phyloP scores from a whole-genome alignment of 2,113 vertebrate genomes.

The Marmota flaviventris region DNA sequence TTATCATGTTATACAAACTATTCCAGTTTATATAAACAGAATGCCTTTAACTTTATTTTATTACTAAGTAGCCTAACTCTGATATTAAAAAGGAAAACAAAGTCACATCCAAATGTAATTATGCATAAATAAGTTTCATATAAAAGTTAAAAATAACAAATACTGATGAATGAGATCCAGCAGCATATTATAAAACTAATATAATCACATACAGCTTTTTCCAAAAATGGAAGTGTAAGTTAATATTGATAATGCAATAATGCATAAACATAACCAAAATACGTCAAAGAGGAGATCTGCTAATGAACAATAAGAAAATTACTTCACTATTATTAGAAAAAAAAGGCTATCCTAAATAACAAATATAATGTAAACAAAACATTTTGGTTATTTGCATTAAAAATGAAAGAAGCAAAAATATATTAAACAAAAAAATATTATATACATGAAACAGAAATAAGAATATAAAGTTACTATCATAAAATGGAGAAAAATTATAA shows the following conservation, averaged over 20 bases:
- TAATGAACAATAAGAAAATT: slow-evolving; percentile 31
- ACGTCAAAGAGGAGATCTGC: neutral
- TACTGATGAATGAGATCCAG: neutral
- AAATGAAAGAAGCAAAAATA: neutral
- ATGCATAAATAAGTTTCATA: neutral
- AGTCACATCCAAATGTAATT: neutral
- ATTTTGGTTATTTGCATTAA: neutral
- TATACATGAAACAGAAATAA: neutral
- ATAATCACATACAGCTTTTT: neutral
- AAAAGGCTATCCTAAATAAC: neutral
- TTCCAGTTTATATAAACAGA: neutral
- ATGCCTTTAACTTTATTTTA: neutral
- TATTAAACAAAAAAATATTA: neutral
- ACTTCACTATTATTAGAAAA: slow-evolving; percentile 8
- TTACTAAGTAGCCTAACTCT: neutral
- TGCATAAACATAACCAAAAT: neutral
- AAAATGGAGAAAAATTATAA: slow-evolving; percentile 15
- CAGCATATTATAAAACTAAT: neutral
- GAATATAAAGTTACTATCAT: neutral
- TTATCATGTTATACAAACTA: neutral
- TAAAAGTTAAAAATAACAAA: neutral
- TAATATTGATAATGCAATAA: neutral
- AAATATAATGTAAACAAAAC: slow-evolving; percentile 9
- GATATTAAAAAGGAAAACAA: slow-evolving; percentile 24
- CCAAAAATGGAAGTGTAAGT: neutral